These are phyloP conservation scores for Ptyas mucosa DNA, from an alignment of 2,113 vertebrate genomes.

Conservation along the genomic window DNA sequence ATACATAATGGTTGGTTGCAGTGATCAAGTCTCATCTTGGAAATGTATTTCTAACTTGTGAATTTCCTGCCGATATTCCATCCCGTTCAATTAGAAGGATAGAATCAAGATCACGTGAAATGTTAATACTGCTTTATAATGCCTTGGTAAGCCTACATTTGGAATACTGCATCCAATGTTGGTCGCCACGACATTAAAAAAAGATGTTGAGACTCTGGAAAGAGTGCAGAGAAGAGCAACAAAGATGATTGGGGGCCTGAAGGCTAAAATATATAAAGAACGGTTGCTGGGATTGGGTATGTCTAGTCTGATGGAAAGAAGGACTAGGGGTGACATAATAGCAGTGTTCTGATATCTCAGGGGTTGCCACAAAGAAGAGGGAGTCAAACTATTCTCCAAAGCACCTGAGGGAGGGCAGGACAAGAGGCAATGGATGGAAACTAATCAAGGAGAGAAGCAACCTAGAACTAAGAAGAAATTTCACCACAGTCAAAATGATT, in stretches of 20 bases:
- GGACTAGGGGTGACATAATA: not conserved
- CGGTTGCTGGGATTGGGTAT: not conserved
- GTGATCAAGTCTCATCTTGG: not conserved
- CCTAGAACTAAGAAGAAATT: too few species aligned
- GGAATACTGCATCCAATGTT: not conserved
- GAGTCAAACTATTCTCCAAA: too few species aligned
- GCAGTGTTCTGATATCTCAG: fast-evolving
- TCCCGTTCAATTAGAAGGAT: not conserved
- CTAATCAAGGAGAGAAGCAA: too few species aligned
- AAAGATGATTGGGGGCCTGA: not conserved
- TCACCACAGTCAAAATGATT: too few species aligned
- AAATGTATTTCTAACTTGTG: not conserved
- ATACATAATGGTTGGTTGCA: not conserved
- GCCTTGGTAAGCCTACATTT: not conserved
- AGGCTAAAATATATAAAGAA: not conserved
- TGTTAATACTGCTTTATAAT: not conserved
- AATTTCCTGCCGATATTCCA: not conserved
- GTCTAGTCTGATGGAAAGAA: not conserved
- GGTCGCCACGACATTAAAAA: not conserved
- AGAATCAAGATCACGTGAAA: not conserved
- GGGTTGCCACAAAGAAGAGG: too few species aligned
- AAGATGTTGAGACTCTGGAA: not conserved
- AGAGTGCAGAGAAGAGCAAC: not conserved
- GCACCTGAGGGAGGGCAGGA: too few species aligned
- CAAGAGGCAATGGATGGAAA: too few species aligned